These are phyloP conservation scores for Agrotis segetum DNA, from an alignment of 2,888 invertebrate species.

Conservation along the genomic window DNA sequence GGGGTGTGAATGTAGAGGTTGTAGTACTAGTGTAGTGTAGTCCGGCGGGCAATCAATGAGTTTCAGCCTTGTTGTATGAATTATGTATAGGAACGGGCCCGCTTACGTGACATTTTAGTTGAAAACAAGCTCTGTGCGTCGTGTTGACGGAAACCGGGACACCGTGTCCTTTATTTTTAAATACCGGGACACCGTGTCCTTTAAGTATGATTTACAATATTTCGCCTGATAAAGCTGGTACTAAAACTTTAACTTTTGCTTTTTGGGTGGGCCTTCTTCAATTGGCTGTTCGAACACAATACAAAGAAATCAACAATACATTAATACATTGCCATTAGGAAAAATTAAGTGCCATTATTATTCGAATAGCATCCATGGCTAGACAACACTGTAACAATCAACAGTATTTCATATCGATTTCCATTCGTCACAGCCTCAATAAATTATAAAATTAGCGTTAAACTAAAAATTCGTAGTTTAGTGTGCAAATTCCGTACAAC, in stretches of 20 bases:
- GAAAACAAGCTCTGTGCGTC: constrained; percentile 67
- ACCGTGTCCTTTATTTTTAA: constrained; percentile 38
- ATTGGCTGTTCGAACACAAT: neutral
- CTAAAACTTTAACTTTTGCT: constrained; percentile 2
- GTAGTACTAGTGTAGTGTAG: constrained; percentile 73
- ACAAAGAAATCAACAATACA: constrained; percentile 13
- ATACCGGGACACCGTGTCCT: constrained; percentile 38
- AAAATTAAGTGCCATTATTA: constrained; percentile 33
- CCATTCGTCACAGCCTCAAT: constrained; percentile 30
- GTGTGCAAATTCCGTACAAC: constrained; percentile 21
- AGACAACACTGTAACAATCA: constrained; percentile 28
- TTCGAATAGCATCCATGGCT: constrained; percentile 28
- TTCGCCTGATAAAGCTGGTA: neutral
- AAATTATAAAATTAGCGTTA: constrained; percentile 20
- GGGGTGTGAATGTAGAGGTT: constrained; percentile 58
- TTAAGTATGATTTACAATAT: constrained; percentile 15
- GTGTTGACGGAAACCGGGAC: constrained; percentile 54
- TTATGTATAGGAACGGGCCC: constrained; percentile 76
- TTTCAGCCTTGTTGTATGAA: constrained; percentile 80
- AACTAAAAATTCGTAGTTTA: constrained; percentile 32
- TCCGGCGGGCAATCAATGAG: constrained; percentile 84
- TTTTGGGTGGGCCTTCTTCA: neutral
- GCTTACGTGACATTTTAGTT: constrained; percentile 75
- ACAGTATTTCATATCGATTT: constrained; percentile 42
- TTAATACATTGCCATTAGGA: constrained; percentile 20